These are phyloP conservation scores for Monopis laevigella DNA, from an alignment of 2,888 invertebrate species.

Conservation along the genomic window DNA sequence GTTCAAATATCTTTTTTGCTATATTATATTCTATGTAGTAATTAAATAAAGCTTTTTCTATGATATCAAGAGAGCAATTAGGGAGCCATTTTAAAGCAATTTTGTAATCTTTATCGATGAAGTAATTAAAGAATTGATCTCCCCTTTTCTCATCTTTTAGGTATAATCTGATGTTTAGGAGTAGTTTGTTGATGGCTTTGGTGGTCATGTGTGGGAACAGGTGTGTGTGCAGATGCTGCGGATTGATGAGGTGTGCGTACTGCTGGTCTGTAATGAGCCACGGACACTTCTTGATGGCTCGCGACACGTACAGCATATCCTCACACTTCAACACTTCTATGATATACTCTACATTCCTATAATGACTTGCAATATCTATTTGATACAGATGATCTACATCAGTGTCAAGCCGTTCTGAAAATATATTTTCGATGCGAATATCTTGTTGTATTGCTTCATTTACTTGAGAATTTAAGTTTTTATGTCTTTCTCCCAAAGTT, in stretches of 20 bases:
- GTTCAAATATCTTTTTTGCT: conserved; percentile 33
- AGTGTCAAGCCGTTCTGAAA: conserved; percentile 16
- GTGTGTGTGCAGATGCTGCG: conserved; percentile 32
- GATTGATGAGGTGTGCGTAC: conserved; percentile 41
- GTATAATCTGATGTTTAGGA: conserved; percentile 35
- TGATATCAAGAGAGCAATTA: conserved; percentile 33
- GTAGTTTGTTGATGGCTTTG: conserved; percentile 36
- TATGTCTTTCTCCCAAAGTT: conserved; percentile 28
- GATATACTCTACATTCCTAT: conserved; percentile 34
- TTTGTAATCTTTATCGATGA: conserved; percentile 22
- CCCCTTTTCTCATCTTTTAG: conserved; percentile 35
- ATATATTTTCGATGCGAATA: not conserved
- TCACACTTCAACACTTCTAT: conserved; percentile 34
- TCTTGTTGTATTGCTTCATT: conserved; percentile 19
- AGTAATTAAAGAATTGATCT: conserved; percentile 36
- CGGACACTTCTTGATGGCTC: conserved; percentile 35
- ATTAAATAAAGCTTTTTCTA: conserved; percentile 29
- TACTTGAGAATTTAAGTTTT: conserved; percentile 21
- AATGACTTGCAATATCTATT: conserved; percentile 37
- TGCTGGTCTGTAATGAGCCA: conserved; percentile 41
- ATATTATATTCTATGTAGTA: conserved; percentile 22
- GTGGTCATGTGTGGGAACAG: conserved; percentile 38
- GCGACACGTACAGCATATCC: conserved; percentile 41
- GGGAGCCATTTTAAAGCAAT: conserved; percentile 39
- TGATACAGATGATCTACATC: conserved; percentile 37